A percentile compares a stretch with the other conserved stretches of the same genome.
Conservation (phyloP, 2,113 vertebrate genomes). For the Osmerus mordax region DNA sequence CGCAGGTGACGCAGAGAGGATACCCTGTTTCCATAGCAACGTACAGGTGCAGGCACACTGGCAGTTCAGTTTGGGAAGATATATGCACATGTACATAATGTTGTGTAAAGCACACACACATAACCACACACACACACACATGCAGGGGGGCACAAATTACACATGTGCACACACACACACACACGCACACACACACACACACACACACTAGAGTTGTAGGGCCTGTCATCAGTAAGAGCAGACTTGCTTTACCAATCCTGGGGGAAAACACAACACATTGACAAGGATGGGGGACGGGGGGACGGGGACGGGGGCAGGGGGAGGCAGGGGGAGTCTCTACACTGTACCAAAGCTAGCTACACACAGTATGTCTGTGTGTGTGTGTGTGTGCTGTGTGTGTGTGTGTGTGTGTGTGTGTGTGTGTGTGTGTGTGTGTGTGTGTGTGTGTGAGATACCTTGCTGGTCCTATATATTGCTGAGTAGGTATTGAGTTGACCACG, state of each 20-base stretch:
- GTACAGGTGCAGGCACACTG: conserved; percentile 66
- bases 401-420: not conserved
- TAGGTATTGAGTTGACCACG: too few relatives aligned
- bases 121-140: conserved; percentile 7
- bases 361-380: not conserved
- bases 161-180: not conserved
- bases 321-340: not conserved
- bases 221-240: conserved; percentile 12
- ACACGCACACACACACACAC: not conserved
- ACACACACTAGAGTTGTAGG: not conserved
- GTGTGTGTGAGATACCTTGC: not conserved
- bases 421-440: not conserved
- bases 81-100: conserved; percentile 45
- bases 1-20: conserved; percentile 72
- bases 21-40: conserved; percentile 77
- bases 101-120: conserved; percentile 21
- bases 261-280: conserved; percentile 27
- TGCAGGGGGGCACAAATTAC: not conserved
- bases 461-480: too few relatives aligned
- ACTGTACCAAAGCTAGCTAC: too few relatives aligned
- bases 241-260: conserved; percentile 28
- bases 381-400: not conserved
- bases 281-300: conserved; percentile 12
- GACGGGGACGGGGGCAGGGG: not conserved
- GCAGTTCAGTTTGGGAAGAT: conserved; percentile 55